Evolutionary conservation across 2,888 invertebrate species (phyloP), one percentile per base, ranked within the genome.

Genomic region (Icerya purchasi): DNA sequence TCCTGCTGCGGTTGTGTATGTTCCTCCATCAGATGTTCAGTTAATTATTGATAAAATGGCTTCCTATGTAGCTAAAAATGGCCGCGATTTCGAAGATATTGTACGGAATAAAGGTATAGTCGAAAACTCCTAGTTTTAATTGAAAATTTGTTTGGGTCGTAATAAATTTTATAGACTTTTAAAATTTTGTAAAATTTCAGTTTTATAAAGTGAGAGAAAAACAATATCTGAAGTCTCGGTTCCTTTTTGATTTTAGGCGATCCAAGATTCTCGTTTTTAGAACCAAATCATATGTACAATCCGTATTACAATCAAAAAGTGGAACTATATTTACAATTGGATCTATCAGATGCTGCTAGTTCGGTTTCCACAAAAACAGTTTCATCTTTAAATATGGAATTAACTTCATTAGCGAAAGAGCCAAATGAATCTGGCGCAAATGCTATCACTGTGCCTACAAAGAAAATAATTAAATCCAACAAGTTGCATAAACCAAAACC

Each of bases 11-110:
- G 50, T 55, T 21, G 53, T 64, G 36, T 50, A 63, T 54, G 72
- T 78, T 1, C 94, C 94, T 0, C 84, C 90, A 0, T 82, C 84
- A 2, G 90, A 90, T 66, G 75, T 86, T 1, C 83, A 85, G 68
- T 77, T 86, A 21, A 86, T 97, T 8, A 86, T 98, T 61, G 92
- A 94, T 72, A 93, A 94, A 72, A 93, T 97, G 82, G 96, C 97
- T 1, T 82, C 84, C 64, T 96, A 96, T 71, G 96, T 98, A 0
- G 86, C 90, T 1, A 89, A 91, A 66, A 96, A 96, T 72, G 98
- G 97, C 0, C 80, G 83, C 59, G 86, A 89, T 67, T 96, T 97
- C 70, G 96, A 97, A 67, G 81, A 84, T 49, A 86, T 89, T 23
- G 84, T 90, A 10, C 82, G 82, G 66, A 80, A 81, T 2, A 89